A percentile compares a stretch with the other conserved stretches of the same genome.
These are phyloP conservation scores for Andrena dorsata DNA, from an alignment of 2,888 invertebrate genomes.

Conservation along the genomic window DNA sequence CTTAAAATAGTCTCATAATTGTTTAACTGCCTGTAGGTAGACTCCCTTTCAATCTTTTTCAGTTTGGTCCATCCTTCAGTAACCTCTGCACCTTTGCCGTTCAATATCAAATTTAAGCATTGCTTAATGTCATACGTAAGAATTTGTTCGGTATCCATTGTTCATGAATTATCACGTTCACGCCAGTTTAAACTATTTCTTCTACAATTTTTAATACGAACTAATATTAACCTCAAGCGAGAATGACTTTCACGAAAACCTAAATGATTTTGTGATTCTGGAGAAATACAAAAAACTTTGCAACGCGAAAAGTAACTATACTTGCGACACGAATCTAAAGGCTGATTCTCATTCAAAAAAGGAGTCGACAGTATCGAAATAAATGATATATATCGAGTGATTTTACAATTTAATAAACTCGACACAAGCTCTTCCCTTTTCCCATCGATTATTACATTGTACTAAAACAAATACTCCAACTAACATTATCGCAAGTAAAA, in stretches of 20 bases:
- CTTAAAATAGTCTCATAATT: conserved; percentile 54
- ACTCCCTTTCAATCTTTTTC: conserved; percentile 53
- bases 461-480: neutral
- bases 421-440: no score
- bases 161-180: conserved; percentile 30
- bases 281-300: conserved; percentile 46
- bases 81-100: conserved; percentile 59
- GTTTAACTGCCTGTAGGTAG: conserved; percentile 34
- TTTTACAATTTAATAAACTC: neutral
- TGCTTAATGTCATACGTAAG: conserved; percentile 52
- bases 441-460: neutral
- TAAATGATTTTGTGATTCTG: conserved; percentile 61
- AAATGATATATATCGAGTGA: neutral
- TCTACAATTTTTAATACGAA: conserved; percentile 51
- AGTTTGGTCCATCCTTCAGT: conserved; percentile 65
- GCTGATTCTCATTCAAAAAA: neutral
- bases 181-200: conserved; percentile 46
- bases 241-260: conserved; percentile 71
- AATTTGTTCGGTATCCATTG: conserved; percentile 62
- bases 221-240: conserved; percentile 65
- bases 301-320: conserved; percentile 41
- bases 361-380: neutral
- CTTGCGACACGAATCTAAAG: neutral
- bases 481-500: neutral
- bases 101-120: conserved; percentile 63